These are phyloP conservation scores for Calcarius lapponicus DNA, from an alignment of 2,797 vertebrate species.

Conservation along the genomic window DNA sequence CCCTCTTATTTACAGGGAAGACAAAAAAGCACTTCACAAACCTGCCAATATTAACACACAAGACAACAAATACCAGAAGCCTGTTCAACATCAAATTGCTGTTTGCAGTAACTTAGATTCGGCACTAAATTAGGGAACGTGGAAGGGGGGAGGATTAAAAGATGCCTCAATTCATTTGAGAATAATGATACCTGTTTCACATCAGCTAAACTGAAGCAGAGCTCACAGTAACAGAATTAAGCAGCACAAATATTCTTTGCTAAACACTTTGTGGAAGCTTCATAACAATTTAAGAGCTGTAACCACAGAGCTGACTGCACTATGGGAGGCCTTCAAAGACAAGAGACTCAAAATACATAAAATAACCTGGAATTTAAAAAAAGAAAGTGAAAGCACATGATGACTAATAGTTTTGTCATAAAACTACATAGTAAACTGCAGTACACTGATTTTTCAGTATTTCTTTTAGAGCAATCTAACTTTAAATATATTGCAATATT, in stretches of 20 bases:
- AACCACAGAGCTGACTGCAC: neutral
- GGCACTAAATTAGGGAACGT: neutral
- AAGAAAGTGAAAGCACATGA: neutral
- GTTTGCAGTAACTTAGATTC: neutral
- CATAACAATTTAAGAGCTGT: neutral
- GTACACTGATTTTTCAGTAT: neutral
- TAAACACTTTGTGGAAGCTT: neutral
- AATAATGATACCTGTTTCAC: neutral
- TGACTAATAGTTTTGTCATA: neutral
- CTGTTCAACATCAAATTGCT: neutral
- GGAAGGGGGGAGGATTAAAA: neutral
- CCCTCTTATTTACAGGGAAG: neutral
- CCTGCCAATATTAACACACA: neutral
- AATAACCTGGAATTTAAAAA: neutral
- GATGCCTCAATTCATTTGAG: neutral
- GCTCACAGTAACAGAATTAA: neutral
- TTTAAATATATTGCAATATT: neutral
- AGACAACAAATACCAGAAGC: neutral
- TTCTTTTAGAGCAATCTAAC: neutral
- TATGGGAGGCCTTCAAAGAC: neutral
- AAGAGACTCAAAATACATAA: neutral
- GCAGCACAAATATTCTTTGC: neutral
- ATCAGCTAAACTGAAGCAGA: neutral
- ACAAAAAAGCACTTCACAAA: neutral
- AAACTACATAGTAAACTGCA: neutral